Base-by-base conservation (phyloP, 2,888 invertebrate genomes). In the Phyto melanocephala region DNA sequence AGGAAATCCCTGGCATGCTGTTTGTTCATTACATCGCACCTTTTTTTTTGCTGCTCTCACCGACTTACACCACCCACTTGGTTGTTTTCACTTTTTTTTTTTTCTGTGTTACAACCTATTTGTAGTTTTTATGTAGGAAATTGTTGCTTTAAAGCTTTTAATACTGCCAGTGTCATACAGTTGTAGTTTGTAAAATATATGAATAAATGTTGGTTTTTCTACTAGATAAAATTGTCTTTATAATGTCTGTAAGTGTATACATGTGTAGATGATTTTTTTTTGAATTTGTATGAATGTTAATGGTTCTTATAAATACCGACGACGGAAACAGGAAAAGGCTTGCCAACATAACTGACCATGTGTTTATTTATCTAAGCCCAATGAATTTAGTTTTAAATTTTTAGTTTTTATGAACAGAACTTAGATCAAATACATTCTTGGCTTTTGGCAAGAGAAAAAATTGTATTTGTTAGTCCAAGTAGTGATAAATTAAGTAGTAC, bases 361-460 rank as follows among this genome's bases (percentile, higher is more conserved):
- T 75, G 78, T 74, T 78, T 70, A 78, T 78, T 82, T 82, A 71
- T 82, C 79, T 79, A 70, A 79, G 78, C 81, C 70, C 78, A 82
- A 82, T 82, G 81, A 82, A 79, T 82, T 82, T 65, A 70, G 60
- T 75, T 82, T 78, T 75, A 40, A 74, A 35, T 54, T 74, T 74
- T 54, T 33, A 54, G 13, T 47, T 35, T 33, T 45, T 63, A 37
- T 24, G 24, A 13, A 28, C n/a, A 28, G 24, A n/a, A 35, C n/a
- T n/a, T n/a, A n/a, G n/a, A n/a, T n/a, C n/a, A n/a, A n/a, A n/a
- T n/a, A n/a, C n/a, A n/a, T n/a, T n/a, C n/a, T n/a, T n/a, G n/a
- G n/a, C n/a, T n/a, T n/a, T n/a, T n/a, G n/a, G n/a, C n/a, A n/a
- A n/a, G n/a, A n/a, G n/a, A n/a, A n/a, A n/a, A n/a, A n/a, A n/a